Conservation (phyloP, 2,888 invertebrate species). For the Siphonodentalium dalli region DNA sequence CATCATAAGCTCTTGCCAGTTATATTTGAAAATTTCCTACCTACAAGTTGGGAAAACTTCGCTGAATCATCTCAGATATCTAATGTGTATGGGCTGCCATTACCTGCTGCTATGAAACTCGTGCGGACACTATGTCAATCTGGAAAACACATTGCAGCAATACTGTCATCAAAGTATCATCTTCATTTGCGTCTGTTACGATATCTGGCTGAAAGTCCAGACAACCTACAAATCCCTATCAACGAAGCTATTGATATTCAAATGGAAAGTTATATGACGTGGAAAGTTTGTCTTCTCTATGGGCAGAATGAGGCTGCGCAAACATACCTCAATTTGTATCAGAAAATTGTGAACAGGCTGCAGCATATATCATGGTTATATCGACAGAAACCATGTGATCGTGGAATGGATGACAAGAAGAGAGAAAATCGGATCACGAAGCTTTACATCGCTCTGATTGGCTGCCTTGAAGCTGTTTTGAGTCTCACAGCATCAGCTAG, state of each 20-base stretch:
- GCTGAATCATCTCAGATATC: no score
- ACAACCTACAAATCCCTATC: slow-evolving; percentile 62
- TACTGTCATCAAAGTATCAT: slow-evolving; percentile 65
- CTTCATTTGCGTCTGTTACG: slow-evolving; percentile 48
- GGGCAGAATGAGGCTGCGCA: slow-evolving; percentile 42
- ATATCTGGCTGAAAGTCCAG: slow-evolving; percentile 57
- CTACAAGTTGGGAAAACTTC: slow-evolving; percentile 49
- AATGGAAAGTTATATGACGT: slow-evolving; percentile 38
- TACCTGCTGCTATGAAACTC: slow-evolving; percentile 77
- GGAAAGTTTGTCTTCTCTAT: slow-evolving; percentile 48
- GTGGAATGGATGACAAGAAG: no score
- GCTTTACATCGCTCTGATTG: no score
- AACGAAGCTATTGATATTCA: slow-evolving; percentile 56
- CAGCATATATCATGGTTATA: no score
- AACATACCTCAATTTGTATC: no score
- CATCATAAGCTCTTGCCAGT: slow-evolving; percentile 72
- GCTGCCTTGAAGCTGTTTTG: no score
- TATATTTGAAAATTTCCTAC: slow-evolving; percentile 63
- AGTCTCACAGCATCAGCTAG: no score
- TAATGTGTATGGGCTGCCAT: slow-evolving; percentile 73
- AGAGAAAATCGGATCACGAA: no score
- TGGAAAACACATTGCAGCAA: slow-evolving; percentile 69
- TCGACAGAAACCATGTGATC: no score
- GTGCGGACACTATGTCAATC: slow-evolving; percentile 76
- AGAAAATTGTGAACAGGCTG: no score